Percentiles rank a stretch among this genome's conserved stretches.
Conservation (phyloP, 1,140 invertebrate species). For the Xylocopa sonorina region DNA sequence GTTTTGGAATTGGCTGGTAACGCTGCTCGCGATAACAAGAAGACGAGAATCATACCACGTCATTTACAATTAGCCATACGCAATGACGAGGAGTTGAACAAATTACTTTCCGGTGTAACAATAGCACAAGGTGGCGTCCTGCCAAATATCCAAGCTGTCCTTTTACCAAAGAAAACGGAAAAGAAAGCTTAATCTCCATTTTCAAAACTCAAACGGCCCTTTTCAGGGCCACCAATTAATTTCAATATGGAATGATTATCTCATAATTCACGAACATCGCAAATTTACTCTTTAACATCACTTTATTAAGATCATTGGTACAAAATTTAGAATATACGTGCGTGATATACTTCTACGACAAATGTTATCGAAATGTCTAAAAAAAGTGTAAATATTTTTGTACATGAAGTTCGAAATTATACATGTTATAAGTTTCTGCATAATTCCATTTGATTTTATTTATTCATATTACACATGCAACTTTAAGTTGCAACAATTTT, state of each 20-base stretch:
- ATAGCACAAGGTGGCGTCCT: constrained; percentile 93
- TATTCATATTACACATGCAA: too few relatives aligned
- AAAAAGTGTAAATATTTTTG: too few relatives aligned
- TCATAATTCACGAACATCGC: background rate
- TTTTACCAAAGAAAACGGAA: constrained; percentile 51
- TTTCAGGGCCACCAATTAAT: constrained; percentile 42
- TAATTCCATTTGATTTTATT: too few relatives aligned
- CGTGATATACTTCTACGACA: too few relatives aligned
- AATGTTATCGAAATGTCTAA: too few relatives aligned
- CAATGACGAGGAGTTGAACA: constrained; percentile 52
- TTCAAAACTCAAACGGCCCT: constrained; percentile 37
- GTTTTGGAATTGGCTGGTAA: constrained; percentile 52
- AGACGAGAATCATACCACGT: constrained; percentile 53
- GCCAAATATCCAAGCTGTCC: constrained; percentile 55
- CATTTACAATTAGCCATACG: constrained; percentile 50
- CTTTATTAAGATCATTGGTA: too few relatives aligned
- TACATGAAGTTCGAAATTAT: too few relatives aligned
- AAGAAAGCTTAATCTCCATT: constrained; percentile 46
- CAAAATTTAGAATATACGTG: too few relatives aligned
- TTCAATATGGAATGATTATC: background rate
- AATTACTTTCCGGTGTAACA: constrained; percentile 46
- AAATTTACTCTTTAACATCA: background rate
- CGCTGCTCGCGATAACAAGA: constrained; percentile 47
- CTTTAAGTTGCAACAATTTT: too few relatives aligned
- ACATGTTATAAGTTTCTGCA: too few relatives aligned